Evolutionary conservation across 2,113 vertebrate species (phyloP).

Genomic region (Odocoileus virginianus): DNA sequence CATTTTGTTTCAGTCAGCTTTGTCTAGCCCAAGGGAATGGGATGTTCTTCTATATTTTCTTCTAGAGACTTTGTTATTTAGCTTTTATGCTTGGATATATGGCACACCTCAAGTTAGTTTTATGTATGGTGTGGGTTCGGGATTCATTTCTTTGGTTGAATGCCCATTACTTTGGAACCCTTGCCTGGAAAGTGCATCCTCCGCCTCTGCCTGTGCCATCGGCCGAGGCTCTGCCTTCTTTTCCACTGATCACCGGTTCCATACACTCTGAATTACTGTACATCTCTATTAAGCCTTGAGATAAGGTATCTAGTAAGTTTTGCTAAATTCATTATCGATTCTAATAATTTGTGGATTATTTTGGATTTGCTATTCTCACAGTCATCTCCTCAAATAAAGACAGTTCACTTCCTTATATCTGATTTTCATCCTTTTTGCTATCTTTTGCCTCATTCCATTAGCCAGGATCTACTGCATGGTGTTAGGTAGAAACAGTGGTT

Average conservation of each 20-base stretch:
- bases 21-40: background rate
- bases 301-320: background rate
- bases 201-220: background rate
- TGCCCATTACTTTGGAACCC: background rate
- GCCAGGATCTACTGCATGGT: background rate
- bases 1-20: background rate
- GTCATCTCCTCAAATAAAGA: background rate
- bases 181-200: background rate
- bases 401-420: background rate
- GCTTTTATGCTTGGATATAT: background rate
- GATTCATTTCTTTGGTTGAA: background rate
- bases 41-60: background rate
- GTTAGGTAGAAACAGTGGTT: too few species aligned
- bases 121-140: background rate
- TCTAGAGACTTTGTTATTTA: background rate
- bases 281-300: background rate
- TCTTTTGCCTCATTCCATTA: fast-evolving
- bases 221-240: too few species aligned
- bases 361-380: background rate
- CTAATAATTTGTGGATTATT: background rate
- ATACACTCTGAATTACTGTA: fast-evolving
- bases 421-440: background rate
- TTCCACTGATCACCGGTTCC: fast-evolving
- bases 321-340: fast-evolving
- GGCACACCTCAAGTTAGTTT: background rate